Percentiles rank a stretch among this genome's conserved stretches.
phyloP scores from a whole-genome alignment of 2,113 vertebrate species.

The Sphaerodactylus townsendi region DNA sequence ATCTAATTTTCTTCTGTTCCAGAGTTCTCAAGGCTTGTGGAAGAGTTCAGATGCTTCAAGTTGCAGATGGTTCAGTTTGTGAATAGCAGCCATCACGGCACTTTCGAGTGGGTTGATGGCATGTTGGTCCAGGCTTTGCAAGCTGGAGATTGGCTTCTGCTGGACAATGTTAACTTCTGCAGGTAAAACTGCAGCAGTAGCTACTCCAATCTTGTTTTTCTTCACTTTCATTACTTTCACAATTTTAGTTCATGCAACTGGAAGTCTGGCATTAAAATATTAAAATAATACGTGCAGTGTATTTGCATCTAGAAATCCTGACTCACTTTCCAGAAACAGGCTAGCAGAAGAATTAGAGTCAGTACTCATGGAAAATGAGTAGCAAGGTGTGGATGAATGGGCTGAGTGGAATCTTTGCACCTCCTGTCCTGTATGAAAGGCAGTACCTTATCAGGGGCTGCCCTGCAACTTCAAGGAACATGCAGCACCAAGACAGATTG shows the following conservation, averaged over 20 bases:
- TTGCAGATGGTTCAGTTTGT: constrained; percentile 82
- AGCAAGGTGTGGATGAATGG: too few species aligned
- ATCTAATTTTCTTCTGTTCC: constrained; percentile 13
- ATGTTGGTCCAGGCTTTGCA: constrained; percentile 91
- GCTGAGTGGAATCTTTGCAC: too few species aligned
- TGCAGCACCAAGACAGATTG: too few species aligned
- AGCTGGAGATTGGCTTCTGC: constrained; percentile 94
- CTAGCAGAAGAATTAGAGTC: too few species aligned
- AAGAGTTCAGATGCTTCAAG: constrained; percentile 87
- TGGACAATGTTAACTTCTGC: constrained; percentile 99
- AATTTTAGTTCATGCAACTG: background rate
- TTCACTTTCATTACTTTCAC: background rate
- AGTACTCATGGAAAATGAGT: too few species aligned
- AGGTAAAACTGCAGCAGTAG: constrained; percentile 76
- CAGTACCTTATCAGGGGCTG: too few species aligned
- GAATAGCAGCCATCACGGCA: constrained; percentile 82
- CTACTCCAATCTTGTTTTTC: background rate
- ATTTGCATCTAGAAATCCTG: too few species aligned
- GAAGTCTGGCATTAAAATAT: background rate
- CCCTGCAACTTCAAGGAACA: too few species aligned
- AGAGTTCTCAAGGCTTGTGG: constrained; percentile 91
- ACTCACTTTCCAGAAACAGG: too few species aligned
- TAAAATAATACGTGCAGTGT: too few species aligned
- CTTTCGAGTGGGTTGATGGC: constrained; percentile 96
- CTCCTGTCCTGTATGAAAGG: too few species aligned